Percentiles rank a stretch among this genome's conserved stretches.
These are phyloP conservation scores for Pilophorus perplexus DNA, from an alignment of 2,888 invertebrate genomes.

Conservation along the genomic window DNA sequence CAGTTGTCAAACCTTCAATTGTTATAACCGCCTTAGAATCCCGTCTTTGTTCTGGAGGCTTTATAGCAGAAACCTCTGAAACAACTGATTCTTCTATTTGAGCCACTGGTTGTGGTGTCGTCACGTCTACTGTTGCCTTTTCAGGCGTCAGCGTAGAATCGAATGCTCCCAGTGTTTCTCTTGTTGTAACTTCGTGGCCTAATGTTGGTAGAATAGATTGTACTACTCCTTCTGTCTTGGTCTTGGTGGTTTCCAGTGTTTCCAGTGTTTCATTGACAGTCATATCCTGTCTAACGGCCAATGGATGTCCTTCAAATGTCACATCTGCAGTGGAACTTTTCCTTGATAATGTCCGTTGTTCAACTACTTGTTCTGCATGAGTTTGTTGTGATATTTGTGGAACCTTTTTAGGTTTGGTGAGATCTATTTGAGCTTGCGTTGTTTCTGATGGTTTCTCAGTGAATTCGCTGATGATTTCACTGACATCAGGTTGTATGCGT, in stretches of 20 bases:
- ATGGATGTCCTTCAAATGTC: slow-evolving; percentile 2
- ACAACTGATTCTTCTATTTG: slow-evolving; percentile 1
- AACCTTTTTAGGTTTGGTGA: slow-evolving; percentile 1
- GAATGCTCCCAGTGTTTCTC: not conserved
- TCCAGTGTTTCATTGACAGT: not conserved
- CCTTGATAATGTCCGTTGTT: not conserved
- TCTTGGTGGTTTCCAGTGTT: not conserved
- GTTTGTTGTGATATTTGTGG: slow-evolving; percentile 4
- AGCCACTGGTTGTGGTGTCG: slow-evolving; percentile 1
- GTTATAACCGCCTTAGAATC: slow-evolving; percentile 1
- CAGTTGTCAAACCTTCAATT: slow-evolving; percentile 11
- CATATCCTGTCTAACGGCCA: not conserved
- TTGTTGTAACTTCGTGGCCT: not conserved
- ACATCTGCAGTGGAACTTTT: slow-evolving; percentile 7
- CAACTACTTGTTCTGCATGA: not conserved
- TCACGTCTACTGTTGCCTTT: not conserved
- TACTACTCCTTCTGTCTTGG: not conserved
- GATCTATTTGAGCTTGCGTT: not conserved
- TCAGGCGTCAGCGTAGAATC: not conserved
- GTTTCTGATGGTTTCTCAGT: not conserved
- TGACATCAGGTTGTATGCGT: not conserved
- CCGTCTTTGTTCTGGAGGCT: not conserved
- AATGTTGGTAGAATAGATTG: not conserved
- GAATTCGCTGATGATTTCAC: slow-evolving; percentile 2
- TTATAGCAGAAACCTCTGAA: not conserved